Evolutionary conservation across 2,888 invertebrate species (phyloP).

Genomic region (Diplazon laetatorius): DNA sequence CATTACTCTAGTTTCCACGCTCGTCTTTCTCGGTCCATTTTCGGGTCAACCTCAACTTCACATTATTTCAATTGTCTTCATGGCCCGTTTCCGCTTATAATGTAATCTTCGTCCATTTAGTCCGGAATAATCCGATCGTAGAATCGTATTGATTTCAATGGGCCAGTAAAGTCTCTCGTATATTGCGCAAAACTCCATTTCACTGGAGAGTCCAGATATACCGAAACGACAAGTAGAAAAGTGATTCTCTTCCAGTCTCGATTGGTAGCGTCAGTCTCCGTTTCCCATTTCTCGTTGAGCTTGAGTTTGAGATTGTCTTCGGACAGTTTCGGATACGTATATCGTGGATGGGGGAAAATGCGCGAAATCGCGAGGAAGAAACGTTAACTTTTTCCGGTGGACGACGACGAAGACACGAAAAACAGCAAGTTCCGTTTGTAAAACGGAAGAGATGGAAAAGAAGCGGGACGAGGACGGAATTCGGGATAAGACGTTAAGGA

Average conservation of each 20-base stretch:
- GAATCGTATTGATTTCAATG: conserved; percentile 1
- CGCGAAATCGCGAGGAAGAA: conserved; percentile 38
- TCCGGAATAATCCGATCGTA: neutral
- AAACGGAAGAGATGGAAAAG: conserved; percentile 18
- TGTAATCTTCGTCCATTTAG: neutral
- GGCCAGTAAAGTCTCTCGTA: conserved; percentile 1
- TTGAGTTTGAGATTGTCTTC: neutral
- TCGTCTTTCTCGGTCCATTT: neutral
- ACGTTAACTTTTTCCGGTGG: conserved; percentile 52
- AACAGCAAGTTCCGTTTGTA: conserved; percentile 18
- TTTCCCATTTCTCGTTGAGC: conserved; percentile 15
- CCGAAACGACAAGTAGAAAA: conserved; percentile 16
- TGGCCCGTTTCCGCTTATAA: neutral
- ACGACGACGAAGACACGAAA: conserved; percentile 17
- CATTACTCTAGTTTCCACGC: neutral
- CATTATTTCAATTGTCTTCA: neutral
- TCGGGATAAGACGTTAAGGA: conserved; percentile 73
- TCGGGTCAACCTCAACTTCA: neutral
- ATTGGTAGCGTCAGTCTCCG: conserved; percentile 6
- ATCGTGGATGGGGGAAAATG: conserved; percentile 16
- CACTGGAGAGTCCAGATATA: conserved; percentile 41
- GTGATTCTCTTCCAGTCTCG: conserved; percentile 44
- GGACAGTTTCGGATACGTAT: conserved; percentile 24
- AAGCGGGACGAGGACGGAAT: conserved; percentile 14
- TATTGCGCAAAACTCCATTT: conserved; percentile 38